A percentile compares a stretch with the other conserved stretches of the same genome.
These are phyloP conservation scores for Synanceia verrucosa DNA, from an alignment of 2,797 vertebrate species.

Conservation along the genomic window DNA sequence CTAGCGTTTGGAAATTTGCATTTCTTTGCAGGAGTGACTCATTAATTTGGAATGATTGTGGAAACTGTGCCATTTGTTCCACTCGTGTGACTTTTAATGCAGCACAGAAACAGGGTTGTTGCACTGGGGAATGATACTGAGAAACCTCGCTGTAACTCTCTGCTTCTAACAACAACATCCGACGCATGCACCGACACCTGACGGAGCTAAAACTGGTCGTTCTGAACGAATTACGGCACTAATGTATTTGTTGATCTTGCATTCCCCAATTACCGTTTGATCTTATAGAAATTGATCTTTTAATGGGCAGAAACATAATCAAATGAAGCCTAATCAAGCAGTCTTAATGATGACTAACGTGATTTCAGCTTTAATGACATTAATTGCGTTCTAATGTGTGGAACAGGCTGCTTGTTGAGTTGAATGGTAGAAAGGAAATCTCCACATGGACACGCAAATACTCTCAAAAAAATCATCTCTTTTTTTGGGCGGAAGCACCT, in stretches of 20 bases:
- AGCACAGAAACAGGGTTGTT: slow-evolving; percentile 65
- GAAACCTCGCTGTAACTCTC: slow-evolving; percentile 43
- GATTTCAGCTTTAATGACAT: slow-evolving; percentile 6
- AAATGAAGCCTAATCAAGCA: slow-evolving; percentile 24
- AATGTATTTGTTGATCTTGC: background rate
- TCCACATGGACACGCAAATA: background rate
- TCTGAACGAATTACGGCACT: background rate
- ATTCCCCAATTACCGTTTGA: slow-evolving; percentile 1
- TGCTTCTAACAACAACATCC: slow-evolving; percentile 34
- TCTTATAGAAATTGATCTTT: slow-evolving; percentile 14
- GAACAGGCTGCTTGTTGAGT: background rate
- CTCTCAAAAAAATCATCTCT: background rate
- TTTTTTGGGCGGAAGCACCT: background rate
- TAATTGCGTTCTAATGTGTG: background rate
- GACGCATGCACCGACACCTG: slow-evolving; percentile 2
- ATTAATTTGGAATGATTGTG: slow-evolving; percentile 76
- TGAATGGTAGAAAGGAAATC: background rate
- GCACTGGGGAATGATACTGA: slow-evolving; percentile 64
- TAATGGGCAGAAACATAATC: slow-evolving; percentile 14
- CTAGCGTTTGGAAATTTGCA: slow-evolving; percentile 69
- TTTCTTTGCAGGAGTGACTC: slow-evolving; percentile 74
- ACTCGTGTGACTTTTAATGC: slow-evolving; percentile 75
- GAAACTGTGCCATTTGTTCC: slow-evolving; percentile 78
- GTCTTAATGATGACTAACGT: slow-evolving; percentile 12
- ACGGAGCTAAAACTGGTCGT: slow-evolving; percentile 4